A percentile compares a stretch with the other conserved stretches of the same genome.
phyloP scores from a whole-genome alignment of 1,140 invertebrate genomes.

The Helicoverpa armigera region DNA sequence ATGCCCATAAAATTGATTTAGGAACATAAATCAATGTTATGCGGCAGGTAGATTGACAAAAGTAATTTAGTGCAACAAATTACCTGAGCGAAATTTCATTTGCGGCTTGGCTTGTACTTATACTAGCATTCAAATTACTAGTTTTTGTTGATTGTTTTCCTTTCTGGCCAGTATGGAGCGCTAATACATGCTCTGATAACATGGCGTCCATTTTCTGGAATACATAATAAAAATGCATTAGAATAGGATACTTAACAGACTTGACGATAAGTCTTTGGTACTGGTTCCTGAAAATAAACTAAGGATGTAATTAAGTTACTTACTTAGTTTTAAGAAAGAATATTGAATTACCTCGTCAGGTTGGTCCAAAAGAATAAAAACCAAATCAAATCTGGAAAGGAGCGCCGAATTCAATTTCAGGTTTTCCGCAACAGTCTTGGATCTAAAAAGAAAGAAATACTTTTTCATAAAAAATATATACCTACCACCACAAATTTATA shows the following conservation, averaged over 20 bases:
- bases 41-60: background rate
- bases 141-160: conserved; percentile 57
- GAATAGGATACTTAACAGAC: no score
- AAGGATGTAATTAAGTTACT: no score
- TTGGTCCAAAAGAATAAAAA: conserved; percentile 96
- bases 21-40: background rate
- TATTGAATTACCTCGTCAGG: conserved; percentile 88
- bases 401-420: conserved; percentile 94
- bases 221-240: background rate
- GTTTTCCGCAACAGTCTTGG: conserved; percentile 96
- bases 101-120: conserved; percentile 67
- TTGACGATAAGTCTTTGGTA: background rate
- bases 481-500: background rate
- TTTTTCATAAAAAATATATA: conserved; percentile 1
- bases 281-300: background rate
- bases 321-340: no score
- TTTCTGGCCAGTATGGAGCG: conserved; percentile 88
- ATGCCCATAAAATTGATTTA: conserved; percentile 20
- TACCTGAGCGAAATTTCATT: conserved; percentile 70
- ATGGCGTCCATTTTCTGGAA: conserved; percentile 90
- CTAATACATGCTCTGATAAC: conserved; percentile 94
- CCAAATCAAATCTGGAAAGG: conserved; percentile 96
- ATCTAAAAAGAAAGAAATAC: conserved; percentile 75
- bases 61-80: conserved; percentile 22
- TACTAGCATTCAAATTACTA: conserved; percentile 58